Evolutionary conservation across 2,888 invertebrate species (phyloP), one percentile per base, ranked within the genome.

Genomic region (Cinara cedri): DNA sequence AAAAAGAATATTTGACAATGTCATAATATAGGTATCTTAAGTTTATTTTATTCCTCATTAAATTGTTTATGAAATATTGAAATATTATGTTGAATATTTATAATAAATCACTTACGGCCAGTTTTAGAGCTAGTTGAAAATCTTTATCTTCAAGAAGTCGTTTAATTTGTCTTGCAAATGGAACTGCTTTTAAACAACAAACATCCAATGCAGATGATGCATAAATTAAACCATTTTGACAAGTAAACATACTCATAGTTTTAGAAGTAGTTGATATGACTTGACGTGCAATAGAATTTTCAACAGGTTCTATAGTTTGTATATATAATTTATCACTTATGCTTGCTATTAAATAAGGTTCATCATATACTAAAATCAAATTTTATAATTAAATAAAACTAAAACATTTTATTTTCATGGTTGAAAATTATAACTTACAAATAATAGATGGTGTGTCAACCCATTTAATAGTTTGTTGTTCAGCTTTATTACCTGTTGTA

Each of bases 121-220:
- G 87, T 85, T 94, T 93, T 26, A 97, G 89, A 2, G 98, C 98
- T 80, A 98, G 88, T 85, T 97, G 94, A 87, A 97, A 99, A 85
- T 97, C 94, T 85, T 96, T 96, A 83, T 94, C 93, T 83, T 93
- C 91, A 14, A 98, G 87, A 70, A 99, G 88, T 83, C 91, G 91
- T 84, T 92, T 90, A 49, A 96, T 91, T 87, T 99, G 98, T 81
- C 91, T 91, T 2, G 91, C 89, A 82, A 95, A 89, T 82, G 96
- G 93, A 9, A 93, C 90, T 0, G 93, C 89, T 82, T 90, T 91
- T 76, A 99, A 88, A 83, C 93, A 92, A 95, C 96, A 97, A 62
- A 98, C 91, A 85, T 95, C 93, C 65, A 93, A 93, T 62, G 91
- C 89, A 0, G 97, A 96, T 0, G 97, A 93, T 1, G 94, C 91